These are phyloP conservation scores for Condylura cristata DNA, from an alignment of 2,113 vertebrate genomes.

Conservation along the genomic window DNA sequence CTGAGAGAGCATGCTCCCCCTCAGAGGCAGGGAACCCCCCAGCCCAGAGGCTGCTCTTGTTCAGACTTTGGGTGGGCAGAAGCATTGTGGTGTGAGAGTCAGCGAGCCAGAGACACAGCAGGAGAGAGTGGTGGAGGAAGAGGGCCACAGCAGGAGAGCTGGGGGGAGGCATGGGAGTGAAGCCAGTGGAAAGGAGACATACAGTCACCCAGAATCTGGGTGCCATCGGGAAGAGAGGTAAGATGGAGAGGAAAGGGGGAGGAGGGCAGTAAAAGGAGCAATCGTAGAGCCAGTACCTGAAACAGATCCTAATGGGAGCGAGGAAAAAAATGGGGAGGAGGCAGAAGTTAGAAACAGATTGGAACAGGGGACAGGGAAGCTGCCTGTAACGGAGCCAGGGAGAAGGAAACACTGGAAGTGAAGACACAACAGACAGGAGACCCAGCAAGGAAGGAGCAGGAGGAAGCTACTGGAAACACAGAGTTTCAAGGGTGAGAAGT, in stretches of 20 bases:
- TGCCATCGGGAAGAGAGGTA: background rate
- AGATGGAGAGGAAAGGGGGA: background rate
- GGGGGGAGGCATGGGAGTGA: background rate
- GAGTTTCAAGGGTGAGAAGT: background rate
- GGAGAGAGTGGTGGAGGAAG: background rate
- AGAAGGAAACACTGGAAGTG: background rate
- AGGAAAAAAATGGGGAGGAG: constrained; percentile 85
- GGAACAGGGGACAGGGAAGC: constrained; percentile 43
- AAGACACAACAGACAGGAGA: background rate
- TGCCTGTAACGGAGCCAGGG: background rate
- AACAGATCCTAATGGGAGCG: constrained; percentile 96
- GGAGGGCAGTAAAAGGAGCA: constrained; percentile 39
- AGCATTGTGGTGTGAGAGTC: background rate
- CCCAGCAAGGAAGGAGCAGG: accelerated
- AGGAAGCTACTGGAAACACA: background rate
- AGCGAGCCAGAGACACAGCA: background rate
- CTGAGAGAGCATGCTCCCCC: background rate
- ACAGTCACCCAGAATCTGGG: background rate
- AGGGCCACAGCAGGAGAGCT: background rate
- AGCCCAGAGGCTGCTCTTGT: background rate
- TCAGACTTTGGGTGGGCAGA: background rate
- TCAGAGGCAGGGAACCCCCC: background rate
- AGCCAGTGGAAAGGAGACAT: background rate
- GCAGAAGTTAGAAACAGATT: constrained; percentile 83
- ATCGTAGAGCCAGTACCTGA: constrained; percentile 91